A percentile compares a stretch with the other conserved stretches of the same genome.
Conservation (phyloP, 2,888 invertebrate species). For the Brenthis hecate region DNA sequence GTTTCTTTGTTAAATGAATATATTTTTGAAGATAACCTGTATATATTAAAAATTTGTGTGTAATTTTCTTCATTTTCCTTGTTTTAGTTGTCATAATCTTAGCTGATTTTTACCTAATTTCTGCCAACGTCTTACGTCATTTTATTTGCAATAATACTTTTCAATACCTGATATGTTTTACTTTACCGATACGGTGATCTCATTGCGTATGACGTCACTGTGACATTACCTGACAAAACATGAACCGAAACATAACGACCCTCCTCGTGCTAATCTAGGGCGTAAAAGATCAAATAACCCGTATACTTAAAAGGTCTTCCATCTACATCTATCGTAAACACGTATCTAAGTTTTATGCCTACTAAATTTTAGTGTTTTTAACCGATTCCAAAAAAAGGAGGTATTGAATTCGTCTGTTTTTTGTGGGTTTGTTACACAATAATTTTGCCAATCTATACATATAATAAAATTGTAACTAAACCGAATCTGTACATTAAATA, state of each 20-base stretch:
- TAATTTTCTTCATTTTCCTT: too few species aligned
- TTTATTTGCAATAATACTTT: not conserved
- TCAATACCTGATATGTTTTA: not conserved
- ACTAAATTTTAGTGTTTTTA: not conserved
- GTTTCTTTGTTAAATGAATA: too few species aligned
- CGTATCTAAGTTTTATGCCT: not conserved
- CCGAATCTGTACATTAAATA: too few species aligned
- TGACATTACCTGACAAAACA: constrained; percentile 19
- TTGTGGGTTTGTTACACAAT: too few species aligned
- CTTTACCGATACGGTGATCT: constrained; percentile 20
- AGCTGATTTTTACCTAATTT: too few species aligned
- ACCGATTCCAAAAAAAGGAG: too few species aligned
- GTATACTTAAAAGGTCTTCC: constrained; percentile 16
- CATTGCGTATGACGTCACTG: constrained; percentile 29
- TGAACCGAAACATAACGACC: constrained; percentile 28
- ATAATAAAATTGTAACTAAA: too few species aligned
- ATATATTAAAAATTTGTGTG: too few species aligned
- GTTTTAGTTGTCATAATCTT: too few species aligned
- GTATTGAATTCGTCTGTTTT: too few species aligned
- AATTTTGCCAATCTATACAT: too few species aligned
- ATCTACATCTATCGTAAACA: not conserved
- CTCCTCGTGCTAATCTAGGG: constrained; percentile 21
- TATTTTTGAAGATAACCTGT: too few species aligned
- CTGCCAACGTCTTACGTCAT: not conserved
- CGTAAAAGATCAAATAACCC: constrained; percentile 18